Evolutionary conservation across 2,888 invertebrate species (phyloP).

Genomic region (Venustoraphidia nigricollis): DNA sequence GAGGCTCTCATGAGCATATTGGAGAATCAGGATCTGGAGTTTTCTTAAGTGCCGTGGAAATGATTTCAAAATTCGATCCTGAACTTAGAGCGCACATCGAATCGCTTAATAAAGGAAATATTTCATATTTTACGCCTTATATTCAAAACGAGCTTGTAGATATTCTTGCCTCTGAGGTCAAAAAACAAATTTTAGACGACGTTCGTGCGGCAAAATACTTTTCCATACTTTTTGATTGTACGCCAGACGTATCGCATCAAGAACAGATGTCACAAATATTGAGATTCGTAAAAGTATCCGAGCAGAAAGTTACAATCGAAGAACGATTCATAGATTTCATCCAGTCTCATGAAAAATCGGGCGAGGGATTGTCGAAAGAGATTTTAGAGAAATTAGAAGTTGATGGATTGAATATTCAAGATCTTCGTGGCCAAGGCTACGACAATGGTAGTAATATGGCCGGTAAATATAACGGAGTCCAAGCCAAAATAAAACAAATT

Average conservation of each 20-base stretch:
- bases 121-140: not conserved
- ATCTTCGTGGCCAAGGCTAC: not conserved
- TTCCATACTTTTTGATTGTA: conserved; percentile 10
- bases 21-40: no score
- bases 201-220: conserved; percentile 1
- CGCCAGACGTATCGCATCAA: conserved; percentile 1
- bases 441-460: conserved; percentile 1
- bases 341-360: not conserved
- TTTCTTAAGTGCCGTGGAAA: no score
- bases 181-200: conserved; percentile 1
- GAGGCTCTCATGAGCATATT: no score
- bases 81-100: no score
- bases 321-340: conserved; percentile 4
- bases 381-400: conserved; percentile 1
- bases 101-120: no score
- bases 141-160: conserved; percentile 6
- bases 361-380: not conserved
- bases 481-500: not conserved
- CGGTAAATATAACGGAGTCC: conserved; percentile 2
- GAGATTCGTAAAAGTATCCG: not conserved
- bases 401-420: not conserved
- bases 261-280: conserved; percentile 4
- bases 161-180: conserved; percentile 3
- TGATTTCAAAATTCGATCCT: no score
- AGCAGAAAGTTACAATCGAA: not conserved